Conservation (phyloP, 2,888 invertebrate genomes). For the Lasiommata megera region DNA sequence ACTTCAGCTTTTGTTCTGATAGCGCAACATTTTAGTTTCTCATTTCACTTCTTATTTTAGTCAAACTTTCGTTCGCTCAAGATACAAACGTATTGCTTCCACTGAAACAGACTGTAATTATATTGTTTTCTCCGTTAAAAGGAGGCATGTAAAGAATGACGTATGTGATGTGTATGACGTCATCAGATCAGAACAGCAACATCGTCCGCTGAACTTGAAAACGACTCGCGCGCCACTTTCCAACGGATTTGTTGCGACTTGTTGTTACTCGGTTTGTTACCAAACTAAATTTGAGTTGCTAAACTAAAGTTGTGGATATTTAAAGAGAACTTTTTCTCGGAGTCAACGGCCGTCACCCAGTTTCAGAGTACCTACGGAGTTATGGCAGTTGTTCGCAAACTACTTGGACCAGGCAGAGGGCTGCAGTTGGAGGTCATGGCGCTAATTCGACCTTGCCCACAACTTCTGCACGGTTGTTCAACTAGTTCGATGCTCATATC, state of each 20-base stretch:
- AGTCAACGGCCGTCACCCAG: slow-evolving; percentile 82
- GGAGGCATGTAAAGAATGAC: not conserved
- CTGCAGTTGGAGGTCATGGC: slow-evolving; percentile 76
- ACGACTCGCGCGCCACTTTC: slow-evolving; percentile 79
- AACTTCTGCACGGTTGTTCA: slow-evolving; percentile 53
- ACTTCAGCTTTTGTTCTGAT: too few relatives aligned
- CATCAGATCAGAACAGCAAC: slow-evolving; percentile 25
- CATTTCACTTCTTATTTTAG: too few relatives aligned
- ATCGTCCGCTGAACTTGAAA: slow-evolving; percentile 65
- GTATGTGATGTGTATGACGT: slow-evolving; percentile 17
- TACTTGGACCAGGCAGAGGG: slow-evolving; percentile 75
- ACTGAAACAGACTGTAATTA: too few relatives aligned
- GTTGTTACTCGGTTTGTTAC: slow-evolving; percentile 78
- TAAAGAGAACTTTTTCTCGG: slow-evolving; percentile 81
- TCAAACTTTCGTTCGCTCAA: too few relatives aligned
- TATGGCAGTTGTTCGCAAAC: slow-evolving; percentile 81
- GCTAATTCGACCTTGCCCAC: slow-evolving; percentile 77
- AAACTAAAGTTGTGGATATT: slow-evolving; percentile 80
- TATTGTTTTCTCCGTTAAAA: not conserved
- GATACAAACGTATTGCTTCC: too few relatives aligned
- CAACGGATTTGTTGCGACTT: slow-evolving; percentile 73
- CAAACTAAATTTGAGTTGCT: slow-evolving; percentile 81
- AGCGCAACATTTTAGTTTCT: too few relatives aligned
- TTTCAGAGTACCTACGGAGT: slow-evolving; percentile 78
- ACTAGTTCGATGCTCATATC: slow-evolving; percentile 40